These are phyloP conservation scores for Phengaris alcon DNA, from an alignment of 2,888 invertebrate genomes.

Conservation along the genomic window DNA sequence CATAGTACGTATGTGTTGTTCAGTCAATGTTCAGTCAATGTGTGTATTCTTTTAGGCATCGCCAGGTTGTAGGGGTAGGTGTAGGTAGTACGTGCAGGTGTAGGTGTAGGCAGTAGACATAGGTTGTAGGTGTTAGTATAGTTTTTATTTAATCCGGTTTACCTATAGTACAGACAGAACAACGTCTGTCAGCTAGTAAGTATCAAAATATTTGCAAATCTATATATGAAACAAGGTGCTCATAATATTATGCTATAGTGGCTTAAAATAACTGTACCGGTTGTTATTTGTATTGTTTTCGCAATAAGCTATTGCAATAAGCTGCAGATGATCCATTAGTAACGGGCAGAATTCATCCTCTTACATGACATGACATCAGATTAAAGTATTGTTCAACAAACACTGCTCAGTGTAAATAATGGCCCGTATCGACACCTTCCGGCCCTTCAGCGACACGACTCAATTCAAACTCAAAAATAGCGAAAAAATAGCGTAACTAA, in stretches of 20 bases:
- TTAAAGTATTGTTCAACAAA: slow-evolving; percentile 47
- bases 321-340: slow-evolving; percentile 10
- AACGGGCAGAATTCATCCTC: slow-evolving; percentile 5
- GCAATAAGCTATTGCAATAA: neutral
- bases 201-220: too few species aligned
- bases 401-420: slow-evolving; percentile 61
- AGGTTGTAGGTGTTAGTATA: too few species aligned
- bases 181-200: too few species aligned
- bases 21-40: too few species aligned
- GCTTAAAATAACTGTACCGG: neutral
- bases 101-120: too few species aligned
- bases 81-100: too few species aligned
- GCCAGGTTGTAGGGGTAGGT: too few species aligned
- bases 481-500: slow-evolving; percentile 78
- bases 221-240: too few species aligned
- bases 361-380: slow-evolving; percentile 16
- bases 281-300: slow-evolving; percentile 18
- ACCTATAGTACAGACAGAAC: too few species aligned
- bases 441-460: slow-evolving; percentile 72
- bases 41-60: too few species aligned
- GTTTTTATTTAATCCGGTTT: too few species aligned
- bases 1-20: too few species aligned
- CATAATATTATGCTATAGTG: neutral
- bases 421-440: slow-evolving; percentile 76
- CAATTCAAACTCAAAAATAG: slow-evolving; percentile 75